Base-by-base conservation (phyloP, 2,888 invertebrate genomes). In the Morpho deidamia region DNA sequence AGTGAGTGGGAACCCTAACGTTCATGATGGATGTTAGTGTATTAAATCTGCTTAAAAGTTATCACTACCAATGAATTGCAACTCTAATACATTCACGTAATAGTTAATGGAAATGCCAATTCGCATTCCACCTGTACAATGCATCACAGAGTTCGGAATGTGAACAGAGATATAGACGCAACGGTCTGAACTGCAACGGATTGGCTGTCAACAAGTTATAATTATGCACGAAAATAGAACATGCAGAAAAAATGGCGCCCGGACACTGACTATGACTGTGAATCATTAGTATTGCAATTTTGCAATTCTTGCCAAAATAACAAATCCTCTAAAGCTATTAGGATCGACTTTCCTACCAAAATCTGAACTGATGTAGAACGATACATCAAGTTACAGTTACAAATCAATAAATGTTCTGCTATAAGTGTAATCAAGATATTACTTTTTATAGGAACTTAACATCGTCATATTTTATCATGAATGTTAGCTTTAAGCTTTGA, bases 291-390 rank as follows among this genome's bases (percentile, higher is more conserved):
- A 40, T 12, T 48, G 40, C 48, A 48, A 41, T 48, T 40, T 48
- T 48, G 41, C 48, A 48, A 32, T 48, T 48, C 40, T 41, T 48
- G 48, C 48, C 48, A 48, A 41, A 47, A 40, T 33, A 37, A 8
- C 14, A 38, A 23, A 11, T 7, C 34, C 35, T 9, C 23, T 23
- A 1, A 23, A 14, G 14, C 14, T 1, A 23, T 23, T 23, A 23
- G 2, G 5, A 23, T 23, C 23, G 1, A 23, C 23, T 23, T 23
- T 3, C 23, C 5, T 23, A 5, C 4, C 5, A 23, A 23, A 1
- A 23, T 23, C 23, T 23, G 23, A 23, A 23, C 23, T 23, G 23
- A 23, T 23, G 23, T 23, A 23, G 23, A 14, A 23, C 5, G 2
- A 23, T 23, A 23, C 23, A n/a, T n/a, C n/a, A n/a, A n/a, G n/a